Percentiles rank a stretch among this genome's conserved stretches.
Conservation (phyloP, 2,888 invertebrate genomes). For the Alentia gelatinosa region DNA sequence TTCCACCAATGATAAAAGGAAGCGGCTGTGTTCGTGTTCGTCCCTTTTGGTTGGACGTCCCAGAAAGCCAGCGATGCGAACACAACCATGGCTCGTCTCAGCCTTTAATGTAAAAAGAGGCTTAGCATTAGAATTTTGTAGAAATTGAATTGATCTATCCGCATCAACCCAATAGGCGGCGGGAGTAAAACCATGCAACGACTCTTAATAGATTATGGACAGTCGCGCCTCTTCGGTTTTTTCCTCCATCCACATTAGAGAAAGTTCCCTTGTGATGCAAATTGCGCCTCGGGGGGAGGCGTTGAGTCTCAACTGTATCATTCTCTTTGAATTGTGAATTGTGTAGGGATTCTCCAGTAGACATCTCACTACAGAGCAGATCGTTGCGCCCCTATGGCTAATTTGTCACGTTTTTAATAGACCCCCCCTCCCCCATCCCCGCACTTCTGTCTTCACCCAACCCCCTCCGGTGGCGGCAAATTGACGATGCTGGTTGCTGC, state of each 20-base stretch:
- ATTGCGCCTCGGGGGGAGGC: background rate
- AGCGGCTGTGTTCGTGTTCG: background rate
- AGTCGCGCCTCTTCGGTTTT: background rate
- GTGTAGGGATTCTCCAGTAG: background rate
- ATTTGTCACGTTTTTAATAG: background rate
- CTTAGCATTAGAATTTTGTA: background rate
- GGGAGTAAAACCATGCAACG: background rate
- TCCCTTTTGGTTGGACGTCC: background rate
- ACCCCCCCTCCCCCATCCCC: background rate
- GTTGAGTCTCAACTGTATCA: background rate
- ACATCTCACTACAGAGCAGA: background rate
- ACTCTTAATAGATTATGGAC: slow-evolving; percentile 11
- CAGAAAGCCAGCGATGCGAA: background rate
- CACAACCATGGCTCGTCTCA: background rate
- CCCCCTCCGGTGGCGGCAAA: background rate
- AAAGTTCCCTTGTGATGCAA: background rate
- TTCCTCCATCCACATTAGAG: background rate
- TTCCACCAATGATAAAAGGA: background rate
- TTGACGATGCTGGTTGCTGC: too few species aligned
- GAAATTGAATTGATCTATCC: slow-evolving; percentile 4
- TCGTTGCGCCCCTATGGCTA: background rate
- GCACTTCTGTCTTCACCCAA: background rate
- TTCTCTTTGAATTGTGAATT: background rate
- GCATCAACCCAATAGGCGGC: background rate
- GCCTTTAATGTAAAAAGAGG: background rate